These are phyloP conservation scores for Mechanitis mazaeus DNA, from an alignment of 2,888 invertebrate species.

Conservation along the genomic window DNA sequence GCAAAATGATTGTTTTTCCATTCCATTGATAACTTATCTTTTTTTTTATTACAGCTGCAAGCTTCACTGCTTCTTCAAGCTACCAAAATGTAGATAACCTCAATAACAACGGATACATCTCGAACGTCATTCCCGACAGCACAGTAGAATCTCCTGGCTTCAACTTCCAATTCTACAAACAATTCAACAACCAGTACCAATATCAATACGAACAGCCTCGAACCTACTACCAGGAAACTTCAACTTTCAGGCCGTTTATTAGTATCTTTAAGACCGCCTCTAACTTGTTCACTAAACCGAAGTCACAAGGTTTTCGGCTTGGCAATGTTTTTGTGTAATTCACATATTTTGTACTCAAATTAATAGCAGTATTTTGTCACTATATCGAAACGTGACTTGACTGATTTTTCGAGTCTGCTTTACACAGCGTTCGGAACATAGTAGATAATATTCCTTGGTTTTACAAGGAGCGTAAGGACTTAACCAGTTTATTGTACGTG, in stretches of 20 bases:
- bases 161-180: slow-evolving; percentile 65
- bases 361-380: slow-evolving; percentile 63
- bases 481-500: slow-evolving; percentile 38
- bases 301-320: slow-evolving; percentile 60
- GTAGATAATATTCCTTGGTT: slow-evolving; percentile 73
- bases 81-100: slow-evolving; percentile 58
- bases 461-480: slow-evolving; percentile 66
- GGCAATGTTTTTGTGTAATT: slow-evolving; percentile 63
- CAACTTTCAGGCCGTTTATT: slow-evolving; percentile 67
- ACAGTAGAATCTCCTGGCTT: slow-evolving; percentile 56
- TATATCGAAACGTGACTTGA: slow-evolving; percentile 72
- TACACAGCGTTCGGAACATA: slow-evolving; percentile 57
- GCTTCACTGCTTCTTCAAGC: slow-evolving; percentile 60
- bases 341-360: slow-evolving; percentile 25
- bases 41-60: slow-evolving; percentile 56
- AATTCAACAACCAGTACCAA: slow-evolving; percentile 53
- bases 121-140: slow-evolving; percentile 75
- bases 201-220: slow-evolving; percentile 57
- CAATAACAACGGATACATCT: slow-evolving; percentile 66
- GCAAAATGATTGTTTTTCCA: background rate
- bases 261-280: slow-evolving; percentile 69
- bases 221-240: slow-evolving; percentile 54
- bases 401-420: slow-evolving; percentile 68
- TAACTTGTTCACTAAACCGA: slow-evolving; percentile 61
- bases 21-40: slow-evolving; percentile 21